These are phyloP conservation scores for Ormyrus thymus DNA, from an alignment of 2,888 invertebrate genomes.

Conservation along the genomic window DNA sequence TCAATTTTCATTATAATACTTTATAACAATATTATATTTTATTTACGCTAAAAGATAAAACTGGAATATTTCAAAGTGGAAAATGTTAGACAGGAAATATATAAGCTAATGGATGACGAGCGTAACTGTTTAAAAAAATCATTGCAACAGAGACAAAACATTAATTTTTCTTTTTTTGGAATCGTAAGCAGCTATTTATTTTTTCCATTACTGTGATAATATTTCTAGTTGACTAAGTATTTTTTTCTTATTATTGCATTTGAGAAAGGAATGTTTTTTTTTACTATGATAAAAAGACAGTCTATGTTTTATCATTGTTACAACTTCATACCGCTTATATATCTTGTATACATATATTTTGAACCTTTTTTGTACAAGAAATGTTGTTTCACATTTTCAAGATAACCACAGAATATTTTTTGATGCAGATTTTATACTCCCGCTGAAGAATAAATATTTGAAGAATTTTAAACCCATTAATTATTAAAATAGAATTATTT, in stretches of 20 bases:
- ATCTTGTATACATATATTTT: conserved; percentile 42
- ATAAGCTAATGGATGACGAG: conserved; percentile 3
- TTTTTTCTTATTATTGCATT: conserved; percentile 16
- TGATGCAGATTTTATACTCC: neutral
- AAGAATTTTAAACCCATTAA: neutral
- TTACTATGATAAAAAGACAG: conserved; percentile 22
- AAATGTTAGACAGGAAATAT: conserved; percentile 30
- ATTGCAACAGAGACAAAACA: conserved; percentile 36
- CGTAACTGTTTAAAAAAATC: conserved; percentile 5
- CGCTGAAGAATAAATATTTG: conserved; percentile 15
- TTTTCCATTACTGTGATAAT: conserved; percentile 16
- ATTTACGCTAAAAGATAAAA: conserved; percentile 21
- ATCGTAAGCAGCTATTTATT: neutral
- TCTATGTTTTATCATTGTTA: conserved; percentile 46
- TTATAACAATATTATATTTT: conserved; percentile 18
- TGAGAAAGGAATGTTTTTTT: neutral
- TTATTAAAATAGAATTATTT: conserved; percentile 25
- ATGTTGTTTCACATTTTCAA: conserved; percentile 24
- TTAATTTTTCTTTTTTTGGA: conserved; percentile 18
- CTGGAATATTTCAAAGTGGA: conserved; percentile 15
- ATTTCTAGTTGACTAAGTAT: conserved; percentile 25
- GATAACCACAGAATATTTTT: conserved; percentile 22
- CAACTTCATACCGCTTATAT: conserved; percentile 25
- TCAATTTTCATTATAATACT: neutral
- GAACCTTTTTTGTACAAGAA: conserved; percentile 41